Evolutionary conservation across 1,140 invertebrate species (phyloP).

Genomic region (Ips typographus): DNA sequence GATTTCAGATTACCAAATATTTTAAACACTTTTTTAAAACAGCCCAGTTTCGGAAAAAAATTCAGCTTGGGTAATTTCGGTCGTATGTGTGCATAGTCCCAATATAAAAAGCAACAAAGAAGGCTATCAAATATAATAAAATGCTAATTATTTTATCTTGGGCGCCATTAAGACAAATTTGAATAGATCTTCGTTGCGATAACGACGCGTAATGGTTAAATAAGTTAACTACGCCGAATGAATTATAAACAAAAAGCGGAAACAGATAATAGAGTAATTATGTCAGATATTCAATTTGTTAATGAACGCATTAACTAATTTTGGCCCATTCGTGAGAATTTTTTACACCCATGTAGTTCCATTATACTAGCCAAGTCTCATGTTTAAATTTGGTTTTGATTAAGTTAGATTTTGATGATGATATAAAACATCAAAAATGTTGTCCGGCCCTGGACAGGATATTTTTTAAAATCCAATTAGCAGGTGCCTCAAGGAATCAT

Average conservation of each 20-base stretch:
- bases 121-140: background rate
- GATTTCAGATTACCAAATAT: constrained; percentile 17
- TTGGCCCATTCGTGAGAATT: constrained; percentile 21
- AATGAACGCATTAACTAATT: constrained; percentile 28
- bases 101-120: background rate
- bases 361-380: constrained; percentile 6
- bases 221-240: constrained; percentile 11
- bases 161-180: background rate
- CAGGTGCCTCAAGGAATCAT: background rate
- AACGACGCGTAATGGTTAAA: constrained; percentile 15
- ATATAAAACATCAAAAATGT: too few relatives aligned
- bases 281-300: constrained; percentile 31
- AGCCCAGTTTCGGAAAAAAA: too few relatives aligned
- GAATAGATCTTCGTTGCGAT: constrained; percentile 11
- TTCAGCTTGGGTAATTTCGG: too few relatives aligned
- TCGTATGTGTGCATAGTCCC: too few relatives aligned
- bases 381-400: background rate
- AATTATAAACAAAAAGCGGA: constrained; percentile 29
- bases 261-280: constrained; percentile 29
- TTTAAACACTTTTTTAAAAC: constrained; percentile 16
- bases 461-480: background rate
- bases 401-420: too few relatives aligned
- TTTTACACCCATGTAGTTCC: constrained; percentile 15
- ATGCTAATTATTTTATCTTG: constrained; percentile 3
- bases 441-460: too few relatives aligned